phyloP scores from a whole-genome alignment of 2,113 vertebrate species.

The Aegypius monachus region DNA sequence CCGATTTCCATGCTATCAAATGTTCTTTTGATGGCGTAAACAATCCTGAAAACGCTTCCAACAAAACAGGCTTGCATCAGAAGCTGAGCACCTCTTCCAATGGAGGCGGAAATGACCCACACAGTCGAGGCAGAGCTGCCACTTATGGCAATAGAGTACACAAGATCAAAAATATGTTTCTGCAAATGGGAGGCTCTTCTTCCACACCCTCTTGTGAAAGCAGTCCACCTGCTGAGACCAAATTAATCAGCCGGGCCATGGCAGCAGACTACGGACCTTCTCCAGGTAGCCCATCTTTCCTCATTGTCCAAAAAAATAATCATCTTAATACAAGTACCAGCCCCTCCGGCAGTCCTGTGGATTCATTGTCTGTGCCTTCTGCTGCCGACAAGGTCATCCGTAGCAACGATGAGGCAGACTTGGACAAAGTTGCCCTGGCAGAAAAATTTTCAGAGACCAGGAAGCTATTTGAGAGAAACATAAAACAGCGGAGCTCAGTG shows the following conservation, averaged over 20 bases:
- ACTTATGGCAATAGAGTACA: constrained; percentile 87
- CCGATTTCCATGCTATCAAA: constrained; percentile 91
- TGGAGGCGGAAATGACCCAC: constrained; percentile 79
- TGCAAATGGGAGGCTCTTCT: constrained; percentile 86
- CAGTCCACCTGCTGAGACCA: constrained; percentile 73
- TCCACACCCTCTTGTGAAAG: constrained; percentile 74
- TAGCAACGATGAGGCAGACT: constrained; percentile 80
- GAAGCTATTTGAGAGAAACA: constrained; percentile 88
- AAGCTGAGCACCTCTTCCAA: constrained; percentile 76
- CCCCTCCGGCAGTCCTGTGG: neutral
- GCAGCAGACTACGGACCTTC: constrained; percentile 65
- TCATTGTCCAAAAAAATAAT: constrained; percentile 71
- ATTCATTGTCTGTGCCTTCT: constrained; percentile 51
- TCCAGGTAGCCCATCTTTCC: constrained; percentile 69
- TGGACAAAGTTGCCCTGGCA: constrained; percentile 87
- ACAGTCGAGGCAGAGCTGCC: constrained; percentile 81
- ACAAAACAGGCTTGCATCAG: constrained; percentile 56
- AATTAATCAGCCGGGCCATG: constrained; percentile 55
- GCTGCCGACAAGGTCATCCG: constrained; percentile 77
- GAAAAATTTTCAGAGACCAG: constrained; percentile 92
- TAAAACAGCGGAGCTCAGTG: constrained; percentile 75
- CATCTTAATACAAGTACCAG: constrained; percentile 66
- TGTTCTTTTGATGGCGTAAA: constrained; percentile 87
- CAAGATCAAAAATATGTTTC: constrained; percentile 93
- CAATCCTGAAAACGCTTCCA: constrained; percentile 68